A percentile compares a stretch with the other conserved stretches of the same genome.
phyloP scores from a whole-genome alignment of 30 jellyfish, hydroid and myxozoan species.

The Aurelia sp. region DNA sequence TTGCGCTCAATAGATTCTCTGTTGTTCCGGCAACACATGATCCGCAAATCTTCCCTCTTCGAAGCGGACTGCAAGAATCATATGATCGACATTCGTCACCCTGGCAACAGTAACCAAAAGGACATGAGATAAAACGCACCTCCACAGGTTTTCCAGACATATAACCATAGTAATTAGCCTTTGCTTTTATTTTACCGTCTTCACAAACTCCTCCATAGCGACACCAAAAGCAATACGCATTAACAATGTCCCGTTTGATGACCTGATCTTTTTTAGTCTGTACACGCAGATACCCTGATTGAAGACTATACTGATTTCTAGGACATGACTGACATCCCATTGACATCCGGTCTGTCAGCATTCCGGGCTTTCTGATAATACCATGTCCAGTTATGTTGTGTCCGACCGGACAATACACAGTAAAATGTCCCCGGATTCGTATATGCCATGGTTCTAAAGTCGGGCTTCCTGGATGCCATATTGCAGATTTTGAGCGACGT shows the following conservation, averaged over 20 bases:
- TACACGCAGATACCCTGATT: constrained; percentile 69
- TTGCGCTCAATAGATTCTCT: constrained; percentile 83
- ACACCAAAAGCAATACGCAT: constrained; percentile 77
- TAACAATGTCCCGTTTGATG: background rate
- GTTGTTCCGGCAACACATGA: constrained; percentile 77
- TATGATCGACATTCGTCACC: constrained; percentile 73
- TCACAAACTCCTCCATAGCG: constrained; percentile 94
- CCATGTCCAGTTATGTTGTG: constrained; percentile 87
- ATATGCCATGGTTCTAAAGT: constrained; percentile 83
- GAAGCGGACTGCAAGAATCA: constrained; percentile 74
- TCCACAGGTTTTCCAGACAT: constrained; percentile 60
- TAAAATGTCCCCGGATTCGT: constrained; percentile 67
- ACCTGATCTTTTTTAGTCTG: constrained; percentile 44
- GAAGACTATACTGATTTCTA: constrained; percentile 78
- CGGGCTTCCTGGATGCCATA: constrained; percentile 99
- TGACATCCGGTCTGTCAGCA: constrained; percentile 70
- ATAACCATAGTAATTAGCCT: constrained; percentile 88
- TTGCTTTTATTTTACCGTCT: constrained; percentile 78
- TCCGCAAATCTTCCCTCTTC: constrained; percentile 88
- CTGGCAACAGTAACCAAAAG: constrained; percentile 88
- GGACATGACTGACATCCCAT: constrained; percentile 90
- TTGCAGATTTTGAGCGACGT: constrained; percentile 55
- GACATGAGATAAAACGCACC: constrained; percentile 87
- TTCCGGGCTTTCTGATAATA: constrained; percentile 53
- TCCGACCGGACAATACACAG: constrained; percentile 90